Evolutionary conservation across 1,140 invertebrate species (phyloP).

Genomic region (Zaprionus vittiger): DNA sequence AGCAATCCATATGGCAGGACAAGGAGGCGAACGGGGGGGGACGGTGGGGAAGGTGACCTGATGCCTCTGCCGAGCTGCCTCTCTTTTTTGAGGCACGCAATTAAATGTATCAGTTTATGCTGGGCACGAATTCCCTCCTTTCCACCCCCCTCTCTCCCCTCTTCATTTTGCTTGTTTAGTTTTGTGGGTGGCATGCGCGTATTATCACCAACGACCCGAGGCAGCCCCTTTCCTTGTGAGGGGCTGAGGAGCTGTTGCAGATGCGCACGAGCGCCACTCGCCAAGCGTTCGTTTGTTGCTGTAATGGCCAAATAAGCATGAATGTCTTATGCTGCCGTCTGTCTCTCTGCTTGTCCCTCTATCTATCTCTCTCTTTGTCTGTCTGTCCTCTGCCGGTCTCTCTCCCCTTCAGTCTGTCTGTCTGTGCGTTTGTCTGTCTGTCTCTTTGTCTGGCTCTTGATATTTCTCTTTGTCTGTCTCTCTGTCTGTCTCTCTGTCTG

Average conservation of each 20-base stretch:
- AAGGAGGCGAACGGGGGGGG: background rate
- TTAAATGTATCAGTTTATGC: conserved; percentile 71
- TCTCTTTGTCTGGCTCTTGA: too few relatives aligned
- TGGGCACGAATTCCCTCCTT: conserved; percentile 42
- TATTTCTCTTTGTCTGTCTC: too few relatives aligned
- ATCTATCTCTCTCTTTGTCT: background rate
- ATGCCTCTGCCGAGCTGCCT: conserved; percentile 1
- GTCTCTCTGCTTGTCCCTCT: background rate
- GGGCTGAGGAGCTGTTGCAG: background rate
- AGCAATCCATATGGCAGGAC: conserved; percentile 4
- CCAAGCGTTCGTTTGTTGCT: conserved; percentile 16
- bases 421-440: too few relatives aligned
- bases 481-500: background rate
- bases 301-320: conserved; percentile 29
- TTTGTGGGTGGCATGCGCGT: conserved; percentile 52
- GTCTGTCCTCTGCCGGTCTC: too few relatives aligned
- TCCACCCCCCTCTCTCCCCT: background rate
- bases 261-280: conserved; percentile 58
- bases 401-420: too few relatives aligned
- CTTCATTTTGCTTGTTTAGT: background rate
- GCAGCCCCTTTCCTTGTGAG: background rate
- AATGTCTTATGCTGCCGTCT: background rate
- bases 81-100: conserved; percentile 53
- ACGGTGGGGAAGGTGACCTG: background rate
- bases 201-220: conserved; percentile 22